Conservation (phyloP, 2,888 invertebrate genomes). For the Hirtodrosophila duncani region DNA sequence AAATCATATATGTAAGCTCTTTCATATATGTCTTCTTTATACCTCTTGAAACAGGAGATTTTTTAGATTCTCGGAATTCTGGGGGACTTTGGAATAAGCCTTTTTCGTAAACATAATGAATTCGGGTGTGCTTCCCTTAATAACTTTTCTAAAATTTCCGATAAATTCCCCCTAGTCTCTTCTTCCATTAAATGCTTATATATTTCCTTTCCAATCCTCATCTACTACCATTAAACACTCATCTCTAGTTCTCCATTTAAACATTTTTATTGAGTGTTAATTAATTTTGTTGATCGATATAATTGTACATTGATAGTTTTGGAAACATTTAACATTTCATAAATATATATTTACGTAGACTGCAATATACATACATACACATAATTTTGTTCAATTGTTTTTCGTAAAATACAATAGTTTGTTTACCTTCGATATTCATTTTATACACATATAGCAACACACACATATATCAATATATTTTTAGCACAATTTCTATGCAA, state of each 20-base stretch:
- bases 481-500: conserved; percentile 33
- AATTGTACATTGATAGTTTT: conserved; percentile 45
- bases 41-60: no score
- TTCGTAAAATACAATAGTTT: conserved; percentile 22
- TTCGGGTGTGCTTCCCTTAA: no score
- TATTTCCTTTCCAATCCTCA: no score
- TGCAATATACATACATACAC: conserved; percentile 34
- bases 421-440: conserved; percentile 20
- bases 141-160: no score
- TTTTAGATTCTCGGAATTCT: no score
- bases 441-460: conserved; percentile 63
- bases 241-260: conserved; percentile 9
- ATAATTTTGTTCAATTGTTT: conserved; percentile 23
- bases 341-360: conserved; percentile 44
- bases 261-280: conserved; percentile 60
- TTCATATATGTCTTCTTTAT: no score
- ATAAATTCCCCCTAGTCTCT: no score
- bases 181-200: no score
- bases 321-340: conserved; percentile 53
- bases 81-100: no score
- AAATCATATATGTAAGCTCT: no score
- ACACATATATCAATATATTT: conserved; percentile 43
- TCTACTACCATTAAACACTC: no score
- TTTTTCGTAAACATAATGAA: no score
- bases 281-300: conserved; percentile 39